A percentile compares a stretch with the other conserved stretches of the same genome.
phyloP scores from a whole-genome alignment of 35 echinoderm and acorn worm species.

The Amphiura filiformis region DNA sequence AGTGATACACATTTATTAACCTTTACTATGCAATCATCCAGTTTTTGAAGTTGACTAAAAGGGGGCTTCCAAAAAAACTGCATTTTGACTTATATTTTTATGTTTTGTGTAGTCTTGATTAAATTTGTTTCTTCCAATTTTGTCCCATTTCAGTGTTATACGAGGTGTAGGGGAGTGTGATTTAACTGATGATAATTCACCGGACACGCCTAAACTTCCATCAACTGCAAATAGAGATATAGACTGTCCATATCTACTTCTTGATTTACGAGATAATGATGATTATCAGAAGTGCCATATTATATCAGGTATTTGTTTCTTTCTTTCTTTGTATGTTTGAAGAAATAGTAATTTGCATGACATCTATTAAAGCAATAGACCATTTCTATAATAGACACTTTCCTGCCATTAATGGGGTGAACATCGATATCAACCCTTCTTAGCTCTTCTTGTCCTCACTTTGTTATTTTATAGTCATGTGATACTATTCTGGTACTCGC shows the following conservation, averaged over 20 bases:
- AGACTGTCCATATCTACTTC: conserved; percentile 63
- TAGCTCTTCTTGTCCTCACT: not conserved
- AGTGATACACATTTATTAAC: too few relatives aligned
- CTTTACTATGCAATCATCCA: too few relatives aligned
- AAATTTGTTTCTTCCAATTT: not conserved
- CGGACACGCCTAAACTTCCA: conserved; percentile 36
- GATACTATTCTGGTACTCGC: not conserved
- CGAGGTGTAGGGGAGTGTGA: conserved; percentile 90
- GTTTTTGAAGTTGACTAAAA: too few relatives aligned
- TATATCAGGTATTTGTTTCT: conserved; percentile 65
- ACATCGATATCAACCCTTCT: not conserved
- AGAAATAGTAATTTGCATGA: too few relatives aligned
- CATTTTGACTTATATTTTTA: too few relatives aligned
- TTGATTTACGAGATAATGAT: conserved; percentile 82
- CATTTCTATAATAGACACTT: not conserved
- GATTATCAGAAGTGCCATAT: conserved; percentile 87
- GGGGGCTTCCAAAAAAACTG: too few relatives aligned
- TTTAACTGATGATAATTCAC: conserved; percentile 22
- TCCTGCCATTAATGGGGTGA: not conserved
- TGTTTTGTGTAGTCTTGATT: too few relatives aligned
- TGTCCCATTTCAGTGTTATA: conserved; percentile 64
- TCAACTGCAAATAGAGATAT: conserved; percentile 37
- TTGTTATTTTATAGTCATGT: not conserved
- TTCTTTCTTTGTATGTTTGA: not conserved
- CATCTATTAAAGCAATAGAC: too few relatives aligned